Evolutionary conservation across 2,888 invertebrate species (phyloP).

Genomic region (Eubasilissa splendida): DNA sequence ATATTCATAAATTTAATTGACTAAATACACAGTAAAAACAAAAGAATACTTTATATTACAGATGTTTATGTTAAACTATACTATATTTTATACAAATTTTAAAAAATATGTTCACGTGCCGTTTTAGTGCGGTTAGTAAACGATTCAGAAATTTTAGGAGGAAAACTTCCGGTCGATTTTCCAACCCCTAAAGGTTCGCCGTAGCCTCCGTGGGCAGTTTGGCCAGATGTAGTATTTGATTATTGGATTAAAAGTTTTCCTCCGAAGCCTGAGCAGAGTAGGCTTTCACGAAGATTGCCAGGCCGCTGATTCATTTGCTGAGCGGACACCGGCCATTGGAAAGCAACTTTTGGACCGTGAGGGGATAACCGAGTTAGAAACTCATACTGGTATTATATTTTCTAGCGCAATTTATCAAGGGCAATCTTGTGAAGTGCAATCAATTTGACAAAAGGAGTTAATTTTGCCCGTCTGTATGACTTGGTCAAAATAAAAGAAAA

Average conservation of each 20-base stretch:
- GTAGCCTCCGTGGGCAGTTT: conserved; percentile 29
- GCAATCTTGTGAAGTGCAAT: conserved; percentile 25
- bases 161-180: no score
- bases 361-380: conserved; percentile 40
- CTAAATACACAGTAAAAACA: no score
- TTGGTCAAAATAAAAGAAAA: no score
- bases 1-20: no score
- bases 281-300: conserved; percentile 58
- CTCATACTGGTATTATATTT: conserved; percentile 39
- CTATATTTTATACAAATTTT: no score
- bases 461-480: no score
- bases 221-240: conserved; percentile 56
- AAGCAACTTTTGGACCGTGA: conserved; percentile 30
- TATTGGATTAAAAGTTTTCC: conserved; percentile 59
- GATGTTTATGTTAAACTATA: no score
- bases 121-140: no score
- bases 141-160: no score
- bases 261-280: conserved; percentile 44
- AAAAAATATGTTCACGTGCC: no score
- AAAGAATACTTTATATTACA: no score
- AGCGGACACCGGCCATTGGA: conserved; percentile 34
- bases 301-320: conserved; percentile 43
- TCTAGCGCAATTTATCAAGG: conserved; percentile 25
- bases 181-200: not conserved
- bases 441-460: conserved; percentile 12